Evolutionary conservation across 1,140 invertebrate species (phyloP).

Genomic region (Pogonus chalceus): DNA sequence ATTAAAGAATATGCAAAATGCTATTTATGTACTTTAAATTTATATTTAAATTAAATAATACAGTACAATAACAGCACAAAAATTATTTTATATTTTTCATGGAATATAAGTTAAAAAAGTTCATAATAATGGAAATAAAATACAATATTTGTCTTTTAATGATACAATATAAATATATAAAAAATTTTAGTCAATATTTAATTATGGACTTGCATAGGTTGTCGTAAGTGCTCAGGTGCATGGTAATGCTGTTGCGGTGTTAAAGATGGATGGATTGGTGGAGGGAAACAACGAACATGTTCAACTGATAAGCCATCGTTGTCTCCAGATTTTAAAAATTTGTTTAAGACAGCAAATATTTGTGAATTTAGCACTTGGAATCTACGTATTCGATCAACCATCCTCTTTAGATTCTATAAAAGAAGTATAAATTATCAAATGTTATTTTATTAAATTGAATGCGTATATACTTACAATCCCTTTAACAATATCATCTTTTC

Average conservation of each 20-base stretch:
- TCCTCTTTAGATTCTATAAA: constrained; percentile 81
- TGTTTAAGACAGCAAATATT: constrained; percentile 95
- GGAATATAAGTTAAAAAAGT: too few species aligned
- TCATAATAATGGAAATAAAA: too few species aligned
- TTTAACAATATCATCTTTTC: constrained; percentile 91
- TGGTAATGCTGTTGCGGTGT: constrained; percentile 50
- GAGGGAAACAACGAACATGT: constrained; percentile 94
- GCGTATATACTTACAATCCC: constrained; percentile 72
- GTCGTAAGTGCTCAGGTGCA: constrained; percentile 47
- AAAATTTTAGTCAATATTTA: neutral
- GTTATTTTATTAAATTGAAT: constrained; percentile 1
- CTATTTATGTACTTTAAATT: too few species aligned
- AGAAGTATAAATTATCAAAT: constrained; percentile 20
- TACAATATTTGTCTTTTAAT: too few species aligned
- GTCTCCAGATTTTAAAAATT: constrained; percentile 83
- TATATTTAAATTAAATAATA: too few species aligned
- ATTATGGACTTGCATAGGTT: constrained; percentile 17
- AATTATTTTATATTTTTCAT: too few species aligned
- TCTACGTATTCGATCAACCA: constrained; percentile 94
- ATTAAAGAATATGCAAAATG: too few species aligned
- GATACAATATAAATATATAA: constrained; percentile 4
- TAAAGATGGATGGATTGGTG: constrained; percentile 72
- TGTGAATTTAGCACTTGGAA: constrained; percentile 98
- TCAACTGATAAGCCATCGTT: constrained; percentile 82
- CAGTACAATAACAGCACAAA: too few species aligned